Evolutionary conservation across 2,113 vertebrate species (phyloP).

Genomic region (Corynorhinus townsendii): DNA sequence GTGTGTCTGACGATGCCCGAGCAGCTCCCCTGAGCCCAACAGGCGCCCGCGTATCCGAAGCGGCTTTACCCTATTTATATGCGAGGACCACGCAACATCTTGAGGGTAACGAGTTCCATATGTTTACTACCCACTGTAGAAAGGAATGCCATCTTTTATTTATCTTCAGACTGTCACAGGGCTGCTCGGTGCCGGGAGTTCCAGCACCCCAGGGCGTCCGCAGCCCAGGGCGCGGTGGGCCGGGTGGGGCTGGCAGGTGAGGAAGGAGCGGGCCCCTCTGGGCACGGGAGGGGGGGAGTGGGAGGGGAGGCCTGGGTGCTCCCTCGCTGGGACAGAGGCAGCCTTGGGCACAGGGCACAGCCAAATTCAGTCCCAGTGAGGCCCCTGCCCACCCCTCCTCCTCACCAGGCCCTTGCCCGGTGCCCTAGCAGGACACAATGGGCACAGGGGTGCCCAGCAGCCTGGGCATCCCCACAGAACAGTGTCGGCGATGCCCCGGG

Average conservation of each 20-base stretch:
- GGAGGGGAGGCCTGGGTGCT: not conserved
- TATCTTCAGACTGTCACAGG: slow-evolving; percentile 64
- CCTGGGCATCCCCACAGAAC: not conserved
- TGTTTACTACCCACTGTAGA: slow-evolving; percentile 75
- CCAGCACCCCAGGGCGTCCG: slow-evolving; percentile 28
- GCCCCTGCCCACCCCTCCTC: accelerated
- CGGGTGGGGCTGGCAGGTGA: not conserved
- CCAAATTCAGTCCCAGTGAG: not conserved
- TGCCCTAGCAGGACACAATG: not conserved
- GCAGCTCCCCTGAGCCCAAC: slow-evolving; percentile 57
- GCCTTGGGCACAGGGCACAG: not conserved
- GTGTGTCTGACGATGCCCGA: slow-evolving; percentile 65
- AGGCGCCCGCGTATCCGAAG: slow-evolving; percentile 63
- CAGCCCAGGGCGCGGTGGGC: not conserved
- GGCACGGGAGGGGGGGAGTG: no score
- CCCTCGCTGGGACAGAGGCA: not conserved
- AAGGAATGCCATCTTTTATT: slow-evolving; percentile 76
- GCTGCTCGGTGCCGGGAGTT: slow-evolving; percentile 51
- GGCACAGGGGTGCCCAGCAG: no score
- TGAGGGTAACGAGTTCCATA: slow-evolving; percentile 75
- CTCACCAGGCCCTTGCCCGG: not conserved
- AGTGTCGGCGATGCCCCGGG: no score
- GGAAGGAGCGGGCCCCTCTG: not conserved
- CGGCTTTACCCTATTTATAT: slow-evolving; percentile 73
- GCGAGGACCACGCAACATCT: slow-evolving; percentile 73